Percentiles rank a stretch among this genome's conserved stretches.
phyloP scores from a whole-genome alignment of 1,140 invertebrate species.

The Leptinotarsa lineolata region DNA sequence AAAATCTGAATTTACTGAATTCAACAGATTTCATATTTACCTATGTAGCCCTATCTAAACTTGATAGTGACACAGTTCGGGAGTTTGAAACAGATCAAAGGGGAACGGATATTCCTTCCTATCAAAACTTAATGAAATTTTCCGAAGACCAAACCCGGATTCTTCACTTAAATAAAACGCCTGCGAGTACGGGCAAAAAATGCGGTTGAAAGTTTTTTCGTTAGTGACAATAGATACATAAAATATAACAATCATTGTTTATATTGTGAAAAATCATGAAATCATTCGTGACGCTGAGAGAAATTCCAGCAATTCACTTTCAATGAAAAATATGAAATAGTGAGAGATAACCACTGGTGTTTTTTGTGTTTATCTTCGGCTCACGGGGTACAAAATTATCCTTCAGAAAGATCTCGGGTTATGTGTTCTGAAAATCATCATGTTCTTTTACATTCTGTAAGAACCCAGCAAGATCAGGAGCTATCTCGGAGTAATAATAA shows the following conservation, averaged over 20 bases:
- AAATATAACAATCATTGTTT: background rate
- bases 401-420: background rate
- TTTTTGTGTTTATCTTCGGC: background rate
- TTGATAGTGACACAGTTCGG: background rate
- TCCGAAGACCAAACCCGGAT: background rate
- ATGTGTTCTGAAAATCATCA: background rate
- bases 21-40: background rate
- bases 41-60: background rate
- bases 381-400: no score
- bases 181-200: background rate
- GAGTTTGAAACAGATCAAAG: background rate
- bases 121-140: background rate
- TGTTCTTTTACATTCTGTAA: background rate
- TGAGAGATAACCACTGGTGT: background rate
- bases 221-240: no score
- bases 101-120: background rate
- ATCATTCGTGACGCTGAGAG: background rate
- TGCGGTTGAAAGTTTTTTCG: background rate
- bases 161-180: slow-evolving; percentile 1
- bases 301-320: background rate
- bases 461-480: background rate
- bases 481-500: background rate
- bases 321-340: background rate
- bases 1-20: background rate
- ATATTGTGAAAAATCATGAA: background rate